phyloP scores from a whole-genome alignment of 2,797 vertebrate species.

The Xenopus petersii region DNA sequence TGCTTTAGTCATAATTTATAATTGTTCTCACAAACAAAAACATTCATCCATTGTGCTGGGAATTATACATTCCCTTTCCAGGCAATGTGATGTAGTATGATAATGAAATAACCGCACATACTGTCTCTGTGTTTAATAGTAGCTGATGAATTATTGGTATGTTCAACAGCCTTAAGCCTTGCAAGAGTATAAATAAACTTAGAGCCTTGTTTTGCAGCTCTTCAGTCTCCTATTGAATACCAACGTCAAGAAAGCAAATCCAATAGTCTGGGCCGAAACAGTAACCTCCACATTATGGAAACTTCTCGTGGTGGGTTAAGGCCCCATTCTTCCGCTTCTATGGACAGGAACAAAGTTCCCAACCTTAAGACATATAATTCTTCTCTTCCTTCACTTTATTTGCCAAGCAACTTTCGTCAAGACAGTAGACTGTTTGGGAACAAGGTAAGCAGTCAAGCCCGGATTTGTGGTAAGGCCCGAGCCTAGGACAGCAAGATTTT shows the following conservation, averaged over 20 bases:
- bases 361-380: constrained; percentile 78
- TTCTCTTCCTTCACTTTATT: constrained; percentile 81
- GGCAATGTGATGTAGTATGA: too few relatives aligned
- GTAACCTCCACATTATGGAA: constrained; percentile 70
- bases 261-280: constrained; percentile 82
- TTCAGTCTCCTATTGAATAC: constrained; percentile 93
- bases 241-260: constrained; percentile 88
- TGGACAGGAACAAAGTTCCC: constrained; percentile 76
- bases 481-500: too few relatives aligned
- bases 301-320: constrained; percentile 64
- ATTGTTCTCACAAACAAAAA: too few relatives aligned
- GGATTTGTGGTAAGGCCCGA: background rate
- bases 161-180: too few relatives aligned
- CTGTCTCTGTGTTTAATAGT: too few relatives aligned
- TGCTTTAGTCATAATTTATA: too few relatives aligned
- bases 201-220: constrained; percentile 62
- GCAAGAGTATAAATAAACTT: too few relatives aligned
- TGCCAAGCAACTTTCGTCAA: constrained; percentile 57
- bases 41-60: too few relatives aligned
- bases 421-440: constrained; percentile 45
- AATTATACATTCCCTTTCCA: too few relatives aligned
- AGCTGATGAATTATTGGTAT: too few relatives aligned
- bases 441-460: constrained; percentile 29
- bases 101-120: too few relatives aligned
- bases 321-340: constrained; percentile 81